A percentile compares a stretch with the other conserved stretches of the same genome.
Conservation (phyloP, 2,113 vertebrate genomes). For the Dipodomys merriami region DNA sequence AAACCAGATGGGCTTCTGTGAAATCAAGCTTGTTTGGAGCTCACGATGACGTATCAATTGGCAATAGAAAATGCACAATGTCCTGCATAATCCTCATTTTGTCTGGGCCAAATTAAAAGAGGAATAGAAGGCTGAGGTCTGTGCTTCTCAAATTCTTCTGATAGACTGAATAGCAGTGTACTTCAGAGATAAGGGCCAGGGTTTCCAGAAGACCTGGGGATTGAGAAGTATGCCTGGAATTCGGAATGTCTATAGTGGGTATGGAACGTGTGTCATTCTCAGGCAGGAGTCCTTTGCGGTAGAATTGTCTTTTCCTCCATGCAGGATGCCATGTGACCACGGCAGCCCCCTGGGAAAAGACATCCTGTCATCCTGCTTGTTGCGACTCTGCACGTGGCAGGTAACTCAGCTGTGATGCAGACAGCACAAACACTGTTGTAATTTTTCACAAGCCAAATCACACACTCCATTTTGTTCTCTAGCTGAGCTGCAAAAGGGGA, state of each 20-base stretch:
- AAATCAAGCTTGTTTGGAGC: not conserved
- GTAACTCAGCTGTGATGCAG: accelerated
- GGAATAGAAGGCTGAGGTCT: not conserved
- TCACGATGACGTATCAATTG: not conserved
- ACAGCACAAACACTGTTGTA: not conserved
- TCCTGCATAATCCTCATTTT: accelerated
- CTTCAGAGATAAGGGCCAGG: slow-evolving; percentile 78
- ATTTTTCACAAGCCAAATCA: not conserved
- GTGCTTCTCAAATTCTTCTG: slow-evolving; percentile 65
- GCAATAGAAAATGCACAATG: accelerated
- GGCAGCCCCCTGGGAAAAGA: not conserved
- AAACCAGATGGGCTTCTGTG: not conserved
- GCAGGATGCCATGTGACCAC: not conserved
- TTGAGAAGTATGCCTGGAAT: slow-evolving; percentile 77
- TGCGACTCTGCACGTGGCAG: not conserved
- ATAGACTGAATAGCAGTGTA: slow-evolving; percentile 55
- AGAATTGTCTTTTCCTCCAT: not conserved
- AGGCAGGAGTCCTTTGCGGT: slow-evolving; percentile 31
- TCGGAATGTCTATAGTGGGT: slow-evolving; percentile 49
- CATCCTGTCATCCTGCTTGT: accelerated
- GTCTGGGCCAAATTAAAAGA: slow-evolving; percentile 34
- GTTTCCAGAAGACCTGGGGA: slow-evolving; percentile 68
- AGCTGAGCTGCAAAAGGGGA: not conserved
- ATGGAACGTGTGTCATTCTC: slow-evolving; percentile 46
- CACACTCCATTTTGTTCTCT: not conserved